These are phyloP conservation scores for Slavum lentiscoides DNA, from an alignment of 2,888 invertebrate species.

Conservation along the genomic window DNA sequence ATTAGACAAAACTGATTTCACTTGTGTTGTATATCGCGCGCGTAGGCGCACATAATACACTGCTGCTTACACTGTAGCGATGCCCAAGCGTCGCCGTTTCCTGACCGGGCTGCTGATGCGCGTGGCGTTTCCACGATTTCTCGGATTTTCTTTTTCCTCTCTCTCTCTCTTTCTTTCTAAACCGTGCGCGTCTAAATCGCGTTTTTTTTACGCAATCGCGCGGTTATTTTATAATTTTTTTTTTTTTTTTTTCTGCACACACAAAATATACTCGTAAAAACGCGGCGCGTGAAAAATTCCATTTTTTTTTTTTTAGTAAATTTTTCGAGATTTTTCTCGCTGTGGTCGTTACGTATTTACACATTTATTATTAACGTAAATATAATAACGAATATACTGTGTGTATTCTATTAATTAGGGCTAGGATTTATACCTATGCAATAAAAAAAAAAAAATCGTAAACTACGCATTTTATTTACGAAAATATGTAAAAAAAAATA, in stretches of 20 bases:
- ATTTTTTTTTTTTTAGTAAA: too few relatives aligned
- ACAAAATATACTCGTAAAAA: not conserved
- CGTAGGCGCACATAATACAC: too few relatives aligned
- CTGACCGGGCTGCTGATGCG: conserved; percentile 4
- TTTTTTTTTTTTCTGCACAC: not conserved
- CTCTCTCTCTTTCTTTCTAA: not conserved
- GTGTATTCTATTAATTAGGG: too few relatives aligned
- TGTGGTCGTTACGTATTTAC: too few relatives aligned
- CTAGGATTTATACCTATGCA: too few relatives aligned
- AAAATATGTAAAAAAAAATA: too few relatives aligned
- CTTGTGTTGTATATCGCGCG: not conserved
- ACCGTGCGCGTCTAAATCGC: not conserved
- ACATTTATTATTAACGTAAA: too few relatives aligned
- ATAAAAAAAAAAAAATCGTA: too few relatives aligned
- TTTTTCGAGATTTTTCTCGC: too few relatives aligned
- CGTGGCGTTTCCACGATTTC: conserved; percentile 38
- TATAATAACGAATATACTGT: too few relatives aligned
- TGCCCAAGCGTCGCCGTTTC: conserved; percentile 29
- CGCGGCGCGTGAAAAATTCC: too few relatives aligned
- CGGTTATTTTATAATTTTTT: not conserved
- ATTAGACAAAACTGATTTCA: conserved; percentile 49
- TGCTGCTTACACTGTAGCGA: not conserved
- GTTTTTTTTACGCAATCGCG: not conserved
- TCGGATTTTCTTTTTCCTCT: conserved; percentile 12
- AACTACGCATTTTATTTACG: too few relatives aligned